A percentile compares a stretch with the other conserved stretches of the same genome.
Evolutionary conservation across 2,113 vertebrate species (phyloP).

Genomic region (Tangachromis dhanisi): DNA sequence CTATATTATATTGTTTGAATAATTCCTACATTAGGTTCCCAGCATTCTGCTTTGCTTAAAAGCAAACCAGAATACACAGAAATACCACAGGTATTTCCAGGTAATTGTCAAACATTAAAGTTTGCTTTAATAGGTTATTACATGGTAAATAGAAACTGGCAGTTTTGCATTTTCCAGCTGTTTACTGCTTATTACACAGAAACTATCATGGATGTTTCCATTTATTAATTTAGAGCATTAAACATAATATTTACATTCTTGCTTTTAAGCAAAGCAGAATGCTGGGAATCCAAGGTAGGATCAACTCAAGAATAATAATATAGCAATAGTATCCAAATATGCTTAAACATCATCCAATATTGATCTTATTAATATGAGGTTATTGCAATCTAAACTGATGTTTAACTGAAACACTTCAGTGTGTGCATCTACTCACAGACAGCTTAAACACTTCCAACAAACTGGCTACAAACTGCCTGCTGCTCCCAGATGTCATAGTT

Average conservation of each 20-base stretch:
- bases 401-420: background rate
- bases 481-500: background rate
- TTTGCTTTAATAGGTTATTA: background rate
- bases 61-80: background rate
- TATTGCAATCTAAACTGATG: accelerated
- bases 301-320: background rate
- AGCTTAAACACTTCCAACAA: background rate
- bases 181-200: background rate
- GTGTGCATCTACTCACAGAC: background rate
- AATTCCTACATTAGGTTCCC: background rate
- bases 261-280: background rate
- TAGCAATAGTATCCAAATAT: background rate
- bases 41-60: background rate
- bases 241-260: background rate
- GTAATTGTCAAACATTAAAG: background rate
- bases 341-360: background rate
- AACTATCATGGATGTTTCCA: background rate
- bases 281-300: background rate
- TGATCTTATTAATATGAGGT: background rate
- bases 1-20: background rate
- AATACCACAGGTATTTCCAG: background rate
- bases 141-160: background rate
- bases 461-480: background rate
- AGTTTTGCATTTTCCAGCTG: background rate
- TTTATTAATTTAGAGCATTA: background rate